A percentile compares a stretch with the other conserved stretches of the same genome.
Evolutionary conservation across 2,797 vertebrate species (phyloP).

Genomic region (Pangasius larnaudii): DNA sequence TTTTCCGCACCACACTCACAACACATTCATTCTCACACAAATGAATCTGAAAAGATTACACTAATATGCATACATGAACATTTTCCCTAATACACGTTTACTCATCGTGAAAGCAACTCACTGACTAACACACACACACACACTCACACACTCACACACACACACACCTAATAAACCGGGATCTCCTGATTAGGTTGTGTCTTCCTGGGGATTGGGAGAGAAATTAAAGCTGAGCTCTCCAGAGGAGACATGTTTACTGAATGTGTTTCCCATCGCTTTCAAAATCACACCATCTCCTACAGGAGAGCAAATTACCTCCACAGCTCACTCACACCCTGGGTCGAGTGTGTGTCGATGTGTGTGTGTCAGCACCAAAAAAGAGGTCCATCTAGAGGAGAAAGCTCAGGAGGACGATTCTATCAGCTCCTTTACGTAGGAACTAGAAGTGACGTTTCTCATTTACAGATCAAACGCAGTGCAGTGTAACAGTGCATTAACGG

Average conservation of each 20-base stretch:
- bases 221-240: conserved; percentile 25
- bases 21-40: background rate
- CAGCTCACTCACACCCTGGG: background rate
- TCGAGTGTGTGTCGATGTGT: background rate
- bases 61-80: background rate
- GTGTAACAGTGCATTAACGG: background rate
- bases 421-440: background rate
- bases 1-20: background rate
- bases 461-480: background rate
- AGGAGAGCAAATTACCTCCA: conserved; percentile 29
- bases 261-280: conserved; percentile 19
- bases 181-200: conserved; percentile 23
- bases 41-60: background rate
- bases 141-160: conserved; percentile 17
- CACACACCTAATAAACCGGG: background rate
- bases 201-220: conserved; percentile 18
- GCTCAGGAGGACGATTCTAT: background rate
- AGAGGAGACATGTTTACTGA: conserved; percentile 33
- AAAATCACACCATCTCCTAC: conserved; percentile 29
- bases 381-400: background rate
- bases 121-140: conserved; percentile 1
- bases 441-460: conserved; percentile 15
- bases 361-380: background rate
- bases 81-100: background rate
- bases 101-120: background rate